phyloP scores from a whole-genome alignment of 2,113 vertebrate genomes.

The Corydoras sp. region DNA sequence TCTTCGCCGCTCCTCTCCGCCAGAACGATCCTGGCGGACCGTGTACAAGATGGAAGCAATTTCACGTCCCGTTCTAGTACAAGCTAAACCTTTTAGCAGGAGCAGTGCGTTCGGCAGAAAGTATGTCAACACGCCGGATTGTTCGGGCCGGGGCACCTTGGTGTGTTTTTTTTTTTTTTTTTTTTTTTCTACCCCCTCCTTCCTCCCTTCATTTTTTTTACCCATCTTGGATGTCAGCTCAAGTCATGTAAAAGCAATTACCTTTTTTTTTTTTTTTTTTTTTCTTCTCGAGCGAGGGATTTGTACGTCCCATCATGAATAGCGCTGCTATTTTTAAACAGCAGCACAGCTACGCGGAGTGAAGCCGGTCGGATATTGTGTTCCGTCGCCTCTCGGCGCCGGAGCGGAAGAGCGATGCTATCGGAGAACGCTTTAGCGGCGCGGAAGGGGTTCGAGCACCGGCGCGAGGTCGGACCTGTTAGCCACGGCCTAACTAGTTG shows the following conservation, averaged over 20 bases:
- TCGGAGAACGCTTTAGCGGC: neutral
- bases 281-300: slow-evolving; percentile 17
- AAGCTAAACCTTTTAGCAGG: slow-evolving; percentile 24
- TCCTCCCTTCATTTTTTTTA: neutral
- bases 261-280: slow-evolving; percentile 27
- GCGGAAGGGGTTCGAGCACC: slow-evolving; percentile 15
- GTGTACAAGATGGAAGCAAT: slow-evolving; percentile 20
- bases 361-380: slow-evolving; percentile 9
- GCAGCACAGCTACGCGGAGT: slow-evolving; percentile 5
- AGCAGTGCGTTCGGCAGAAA: slow-evolving; percentile 1
- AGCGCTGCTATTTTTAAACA: slow-evolving; percentile 24
- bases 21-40: slow-evolving; percentile 20
- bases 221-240: slow-evolving; percentile 23
- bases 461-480: neutral
- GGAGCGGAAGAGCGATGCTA: slow-evolving; percentile 9
- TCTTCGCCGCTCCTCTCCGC: neutral
- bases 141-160: slow-evolving; percentile 34
- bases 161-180: neutral
- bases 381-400: slow-evolving; percentile 4
- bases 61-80: slow-evolving; percentile 12
- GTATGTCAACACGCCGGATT: slow-evolving; percentile 37
- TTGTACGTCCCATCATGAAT: slow-evolving; percentile 21
- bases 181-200: neutral
- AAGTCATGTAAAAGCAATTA: slow-evolving; percentile 33
- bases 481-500: slow-evolving; percentile 17